These are phyloP conservation scores for Glomeris maerens DNA, from an alignment of 1,140 invertebrate species.

Conservation along the genomic window DNA sequence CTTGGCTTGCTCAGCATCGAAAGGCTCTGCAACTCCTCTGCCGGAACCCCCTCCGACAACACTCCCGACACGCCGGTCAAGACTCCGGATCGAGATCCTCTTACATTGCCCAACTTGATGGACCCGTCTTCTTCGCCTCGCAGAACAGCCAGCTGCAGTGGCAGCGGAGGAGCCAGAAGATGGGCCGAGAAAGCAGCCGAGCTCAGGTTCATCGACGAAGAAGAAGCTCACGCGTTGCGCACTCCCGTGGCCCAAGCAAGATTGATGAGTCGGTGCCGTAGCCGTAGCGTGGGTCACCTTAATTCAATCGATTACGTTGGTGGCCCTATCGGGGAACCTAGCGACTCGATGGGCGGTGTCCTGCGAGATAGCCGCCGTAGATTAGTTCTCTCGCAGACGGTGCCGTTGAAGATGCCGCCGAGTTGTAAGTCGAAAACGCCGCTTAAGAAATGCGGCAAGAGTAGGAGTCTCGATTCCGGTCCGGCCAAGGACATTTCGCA, in stretches of 20 bases:
- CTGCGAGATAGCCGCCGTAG: conserved; percentile 34
- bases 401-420: conserved; percentile 11
- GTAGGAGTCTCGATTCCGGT: conserved; percentile 57
- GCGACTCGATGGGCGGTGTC: conserved; percentile 33
- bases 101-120: not conserved
- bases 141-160: conserved; percentile 9
- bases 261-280: conserved; percentile 32
- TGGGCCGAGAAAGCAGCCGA: conserved; percentile 30
- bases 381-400: conserved; percentile 6
- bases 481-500: not conserved
- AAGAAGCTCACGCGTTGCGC: conserved; percentile 18
- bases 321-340: conserved; percentile 52
- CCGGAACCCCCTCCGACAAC: conserved; percentile 8
- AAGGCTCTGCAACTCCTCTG: not conserved
- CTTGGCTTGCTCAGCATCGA: conserved; percentile 34
- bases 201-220: conserved; percentile 34
- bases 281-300: conserved; percentile 69
- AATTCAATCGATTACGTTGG: conserved; percentile 58
- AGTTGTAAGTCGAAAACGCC: conserved; percentile 21
- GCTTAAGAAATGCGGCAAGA: conserved; percentile 61
- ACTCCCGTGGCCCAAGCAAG: conserved; percentile 8
- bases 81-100: not conserved
- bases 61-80: conserved; percentile 6
- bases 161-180: conserved; percentile 19
- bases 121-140: conserved; percentile 1